Conservation (phyloP, 2,113 vertebrate species). For the Grus americana region DNA sequence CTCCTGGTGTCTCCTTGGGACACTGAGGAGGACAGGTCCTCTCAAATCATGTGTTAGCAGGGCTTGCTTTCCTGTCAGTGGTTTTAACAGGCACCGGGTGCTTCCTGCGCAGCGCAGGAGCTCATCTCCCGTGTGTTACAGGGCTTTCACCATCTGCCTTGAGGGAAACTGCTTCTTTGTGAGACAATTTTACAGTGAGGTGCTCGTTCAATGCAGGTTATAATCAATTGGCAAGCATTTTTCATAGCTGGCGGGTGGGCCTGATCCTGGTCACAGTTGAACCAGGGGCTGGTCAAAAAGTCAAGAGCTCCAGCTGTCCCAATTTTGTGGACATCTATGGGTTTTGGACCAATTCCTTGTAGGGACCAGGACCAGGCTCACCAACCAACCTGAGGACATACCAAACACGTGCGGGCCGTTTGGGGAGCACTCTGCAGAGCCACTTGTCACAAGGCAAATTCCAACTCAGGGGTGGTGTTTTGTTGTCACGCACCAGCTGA, state of each 20-base stretch:
- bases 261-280: background rate
- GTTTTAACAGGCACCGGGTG: background rate
- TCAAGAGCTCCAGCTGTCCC: background rate
- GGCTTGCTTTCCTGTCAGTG: background rate
- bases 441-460: background rate
- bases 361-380: background rate
- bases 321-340: background rate
- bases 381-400: background rate
- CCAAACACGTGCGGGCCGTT: background rate
- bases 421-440: background rate
- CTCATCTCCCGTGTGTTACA: accelerated
- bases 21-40: background rate
- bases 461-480: background rate
- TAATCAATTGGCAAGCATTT: conserved; percentile 76
- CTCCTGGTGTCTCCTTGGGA: background rate
- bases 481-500: background rate
- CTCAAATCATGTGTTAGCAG: background rate
- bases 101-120: background rate
- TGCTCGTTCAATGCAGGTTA: conserved; percentile 43
- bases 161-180: background rate
- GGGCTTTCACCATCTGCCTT: background rate
- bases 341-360: background rate
- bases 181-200: background rate
- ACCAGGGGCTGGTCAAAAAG: background rate
- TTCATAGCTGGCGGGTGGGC: background rate